A percentile compares a stretch with the other conserved stretches of the same genome.
Conservation (phyloP, 1,140 invertebrate genomes). For the Schlechtendalia chinensis region DNA sequence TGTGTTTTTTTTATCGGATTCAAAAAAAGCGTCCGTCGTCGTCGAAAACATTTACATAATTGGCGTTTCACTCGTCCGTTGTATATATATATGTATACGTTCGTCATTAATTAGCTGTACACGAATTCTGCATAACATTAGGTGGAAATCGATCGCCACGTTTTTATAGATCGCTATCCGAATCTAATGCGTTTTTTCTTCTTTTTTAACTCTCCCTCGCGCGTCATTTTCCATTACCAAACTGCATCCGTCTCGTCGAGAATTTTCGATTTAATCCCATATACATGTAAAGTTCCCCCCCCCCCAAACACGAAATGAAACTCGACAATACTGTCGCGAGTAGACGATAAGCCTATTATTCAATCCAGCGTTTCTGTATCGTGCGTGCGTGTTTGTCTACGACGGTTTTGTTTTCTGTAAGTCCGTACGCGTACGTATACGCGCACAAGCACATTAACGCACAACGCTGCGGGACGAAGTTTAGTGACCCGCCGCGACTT, state of each 20-base stretch:
- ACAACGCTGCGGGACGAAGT: too few species aligned
- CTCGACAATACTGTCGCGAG: too few species aligned
- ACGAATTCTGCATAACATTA: constrained; percentile 16
- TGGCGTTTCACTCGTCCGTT: not conserved
- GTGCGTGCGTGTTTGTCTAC: too few species aligned
- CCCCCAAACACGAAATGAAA: too few species aligned
- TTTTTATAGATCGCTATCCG: not conserved
- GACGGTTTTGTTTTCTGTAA: too few species aligned
- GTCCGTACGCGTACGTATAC: too few species aligned
- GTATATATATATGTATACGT: constrained; percentile 12
- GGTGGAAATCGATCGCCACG: not conserved
- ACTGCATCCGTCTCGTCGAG: not conserved
- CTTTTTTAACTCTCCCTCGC: not conserved
- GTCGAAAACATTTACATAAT: constrained; percentile 38
- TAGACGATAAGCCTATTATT: too few species aligned
- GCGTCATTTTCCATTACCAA: not conserved
- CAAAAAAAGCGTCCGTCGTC: not conserved
- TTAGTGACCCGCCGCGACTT: constrained; percentile 40
- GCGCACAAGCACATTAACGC: too few species aligned
- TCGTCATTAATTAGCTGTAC: constrained; percentile 20
- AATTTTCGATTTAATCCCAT: not conserved
- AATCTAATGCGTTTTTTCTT: not conserved
- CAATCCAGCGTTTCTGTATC: too few species aligned
- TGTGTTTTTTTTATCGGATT: not conserved
- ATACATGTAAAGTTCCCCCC: not conserved